Percentiles rank a stretch among this genome's conserved stretches.
These are phyloP conservation scores for Tachina grossa DNA, from an alignment of 2,888 invertebrate genomes.

Conservation along the genomic window DNA sequence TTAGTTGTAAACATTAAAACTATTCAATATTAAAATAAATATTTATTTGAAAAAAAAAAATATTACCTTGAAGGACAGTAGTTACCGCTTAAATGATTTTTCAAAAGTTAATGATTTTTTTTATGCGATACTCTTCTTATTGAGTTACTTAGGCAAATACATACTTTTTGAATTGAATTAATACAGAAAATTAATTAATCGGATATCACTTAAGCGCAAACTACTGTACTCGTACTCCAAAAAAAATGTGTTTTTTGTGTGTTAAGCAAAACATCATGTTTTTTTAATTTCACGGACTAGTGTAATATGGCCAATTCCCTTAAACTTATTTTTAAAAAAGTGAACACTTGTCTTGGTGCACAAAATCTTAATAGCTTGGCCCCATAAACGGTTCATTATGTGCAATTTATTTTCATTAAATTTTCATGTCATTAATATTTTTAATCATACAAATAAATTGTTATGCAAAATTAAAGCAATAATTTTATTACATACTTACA, in stretches of 20 bases:
- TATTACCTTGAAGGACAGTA: not conserved
- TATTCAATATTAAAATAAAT: not conserved
- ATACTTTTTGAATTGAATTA: no score
- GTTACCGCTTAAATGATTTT: not conserved
- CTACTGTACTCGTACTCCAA: no score
- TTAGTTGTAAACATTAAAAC: not conserved
- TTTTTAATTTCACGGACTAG: not conserved
- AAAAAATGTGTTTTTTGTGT: no score
- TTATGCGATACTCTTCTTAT: no score
- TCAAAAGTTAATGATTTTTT: not conserved
- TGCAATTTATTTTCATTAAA: slow-evolving; percentile 57
- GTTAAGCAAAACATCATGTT: not conserved
- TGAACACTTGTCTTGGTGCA: not conserved
- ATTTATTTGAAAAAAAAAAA: not conserved
- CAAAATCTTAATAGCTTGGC: slow-evolving; percentile 14
- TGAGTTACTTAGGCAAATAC: no score
- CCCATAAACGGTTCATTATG: slow-evolving; percentile 45
- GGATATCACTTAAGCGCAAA: no score
- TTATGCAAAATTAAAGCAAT: slow-evolving; percentile 32
- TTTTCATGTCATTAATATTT: slow-evolving; percentile 49
- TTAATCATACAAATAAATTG: slow-evolving; percentile 30
- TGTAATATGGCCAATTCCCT: not conserved
- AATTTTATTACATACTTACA: not conserved
- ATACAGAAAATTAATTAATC: no score
- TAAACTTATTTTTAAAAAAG: not conserved